These are phyloP conservation scores for Whitmania pigra DNA, from an alignment of 1,140 invertebrate species.

Conservation along the genomic window DNA sequence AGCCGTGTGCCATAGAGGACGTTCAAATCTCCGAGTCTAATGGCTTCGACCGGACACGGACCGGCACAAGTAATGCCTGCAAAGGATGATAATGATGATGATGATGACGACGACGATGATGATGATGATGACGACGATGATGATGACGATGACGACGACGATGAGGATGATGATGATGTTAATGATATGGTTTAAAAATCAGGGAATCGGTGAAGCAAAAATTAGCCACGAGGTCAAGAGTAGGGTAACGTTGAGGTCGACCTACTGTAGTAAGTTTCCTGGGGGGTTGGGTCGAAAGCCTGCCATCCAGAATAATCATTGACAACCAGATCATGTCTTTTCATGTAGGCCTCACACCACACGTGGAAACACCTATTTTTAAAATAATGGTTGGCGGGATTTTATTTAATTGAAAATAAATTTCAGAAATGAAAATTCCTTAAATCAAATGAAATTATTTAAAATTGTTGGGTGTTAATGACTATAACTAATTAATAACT, in stretches of 20 bases:
- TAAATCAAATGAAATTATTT: not conserved
- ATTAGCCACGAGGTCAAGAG: no score
- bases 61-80: constrained; percentile 16
- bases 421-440: not conserved
- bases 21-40: constrained; percentile 13
- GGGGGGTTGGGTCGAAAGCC: constrained; percentile 77
- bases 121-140: not conserved
- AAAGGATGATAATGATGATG: no score
- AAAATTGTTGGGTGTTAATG: no score
- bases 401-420: not conserved
- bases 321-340: constrained; percentile 56
- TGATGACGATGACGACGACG: not conserved
- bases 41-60: constrained; percentile 15
- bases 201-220: no score
- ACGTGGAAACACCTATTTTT: constrained; percentile 69
- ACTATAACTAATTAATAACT: no score
- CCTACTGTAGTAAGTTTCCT: constrained; percentile 54
- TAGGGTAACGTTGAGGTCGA: constrained; percentile 27
- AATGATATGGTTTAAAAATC: not conserved
- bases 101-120: not conserved
- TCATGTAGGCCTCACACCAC: constrained; percentile 89
- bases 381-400: constrained; percentile 22
- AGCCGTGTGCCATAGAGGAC: not conserved
- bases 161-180: not conserved
- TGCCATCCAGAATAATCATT: constrained; percentile 68